phyloP scores from a whole-genome alignment of 1,140 invertebrate species.

The Zeugodacus cucurbitae region DNA sequence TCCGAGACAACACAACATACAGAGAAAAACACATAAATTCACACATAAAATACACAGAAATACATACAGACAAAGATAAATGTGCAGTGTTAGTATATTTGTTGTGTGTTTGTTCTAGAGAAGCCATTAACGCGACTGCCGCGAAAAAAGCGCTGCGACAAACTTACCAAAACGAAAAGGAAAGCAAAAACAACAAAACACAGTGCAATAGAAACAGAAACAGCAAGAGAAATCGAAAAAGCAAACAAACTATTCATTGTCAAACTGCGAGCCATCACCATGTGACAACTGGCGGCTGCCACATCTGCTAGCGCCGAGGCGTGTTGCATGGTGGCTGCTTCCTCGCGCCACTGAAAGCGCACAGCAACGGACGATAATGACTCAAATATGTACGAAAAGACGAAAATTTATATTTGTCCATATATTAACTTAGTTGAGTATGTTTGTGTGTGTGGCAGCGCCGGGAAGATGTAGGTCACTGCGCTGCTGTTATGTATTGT shows the following conservation, averaged over 20 bases:
- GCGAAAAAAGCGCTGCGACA: neutral
- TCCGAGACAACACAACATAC: neutral
- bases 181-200: neutral
- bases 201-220: neutral
- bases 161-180: neutral
- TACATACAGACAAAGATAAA: neutral
- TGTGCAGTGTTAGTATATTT: neutral
- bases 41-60: neutral
- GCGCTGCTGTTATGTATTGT: neutral
- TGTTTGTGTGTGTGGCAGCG: no score
- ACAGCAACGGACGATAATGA: neutral
- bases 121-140: neutral
- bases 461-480: neutral
- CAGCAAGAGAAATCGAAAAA: neutral
- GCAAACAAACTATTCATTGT: neutral
- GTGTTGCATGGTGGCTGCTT: neutral
- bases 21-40: neutral
- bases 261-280: neutral
- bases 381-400: neutral
- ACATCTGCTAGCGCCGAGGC: neutral
- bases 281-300: neutral
- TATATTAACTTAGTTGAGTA: neutral
- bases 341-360: neutral
- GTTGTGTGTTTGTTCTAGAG: neutral
- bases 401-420: neutral